Evolutionary conservation across 35 echinoderm and acorn worm genomes (phyloP), one percentile per base, ranked within the genome.

Genomic region (Diadema setosum): DNA sequence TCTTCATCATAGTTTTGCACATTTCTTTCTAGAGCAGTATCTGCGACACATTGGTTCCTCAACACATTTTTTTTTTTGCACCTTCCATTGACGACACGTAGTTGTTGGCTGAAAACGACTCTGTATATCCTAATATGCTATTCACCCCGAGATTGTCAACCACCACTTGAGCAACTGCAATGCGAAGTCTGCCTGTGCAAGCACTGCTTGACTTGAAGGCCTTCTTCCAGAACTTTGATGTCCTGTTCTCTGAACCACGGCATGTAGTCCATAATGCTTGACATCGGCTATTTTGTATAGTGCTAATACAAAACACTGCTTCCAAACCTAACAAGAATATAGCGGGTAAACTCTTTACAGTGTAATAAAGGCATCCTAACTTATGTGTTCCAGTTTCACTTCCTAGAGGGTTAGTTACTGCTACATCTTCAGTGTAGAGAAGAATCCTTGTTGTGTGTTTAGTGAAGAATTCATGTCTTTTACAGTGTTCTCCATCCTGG

Each of bases 111-210:
- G 42, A 69, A 55, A 94, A 94, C 0, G 80, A 44, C 65, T 94
- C 86, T 36, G 69, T 20, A 48, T 85, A 94, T 33, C 87, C 92
- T 70, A 89, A 90, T 12, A 86, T 57, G 16, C 65, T 57, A 61
- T 94, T 32, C 1, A 94, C 41, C 18, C 92, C 92, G 3, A 94
- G 52, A 42, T 94, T 94, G 34, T 94, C 92, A 84, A 86, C 92
- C n/a, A 84, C 86, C 43, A 84, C 80, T 83, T 93, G 86, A 31
- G 92, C 86, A 31, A 94, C 16, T 18, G 31, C 34, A 7, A 90
- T 67, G 29, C 33, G 65, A 86, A 94, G 33, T 8, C 39, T 70
- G 8, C 87, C 87, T 24, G 14, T 85, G 41, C 81, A 94, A 56
- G 40, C 44, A 26, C 8, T 18, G 20, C 55, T 89, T 49, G 35